A percentile compares a stretch with the other conserved stretches of the same genome.
phyloP scores from a whole-genome alignment of 2,797 vertebrate genomes.

The Anolis apletophallus region DNA sequence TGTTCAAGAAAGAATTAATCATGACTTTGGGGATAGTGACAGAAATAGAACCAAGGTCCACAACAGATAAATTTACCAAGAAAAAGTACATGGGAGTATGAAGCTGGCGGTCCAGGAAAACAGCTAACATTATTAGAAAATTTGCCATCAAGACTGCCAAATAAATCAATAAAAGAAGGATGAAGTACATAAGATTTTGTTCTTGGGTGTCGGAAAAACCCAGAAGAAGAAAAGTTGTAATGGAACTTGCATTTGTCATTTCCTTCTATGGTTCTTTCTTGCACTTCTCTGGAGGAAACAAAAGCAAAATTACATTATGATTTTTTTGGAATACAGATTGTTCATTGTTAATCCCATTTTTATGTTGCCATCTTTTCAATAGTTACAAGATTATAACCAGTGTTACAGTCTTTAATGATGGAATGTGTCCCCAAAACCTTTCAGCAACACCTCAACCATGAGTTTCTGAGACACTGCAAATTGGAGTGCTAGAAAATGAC shows the following conservation, averaged over 20 bases:
- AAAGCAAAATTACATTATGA: background rate
- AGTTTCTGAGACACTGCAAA: too few species aligned
- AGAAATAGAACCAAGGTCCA: conserved; percentile 34
- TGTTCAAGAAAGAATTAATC: conserved; percentile 4
- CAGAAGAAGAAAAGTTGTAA: conserved; percentile 28
- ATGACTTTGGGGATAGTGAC: conserved; percentile 32
- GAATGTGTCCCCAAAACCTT: too few species aligned
- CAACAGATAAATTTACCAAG: conserved; percentile 30
- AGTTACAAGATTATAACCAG: too few species aligned
- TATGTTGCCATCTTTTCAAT: too few species aligned
- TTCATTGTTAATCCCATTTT: too few species aligned
- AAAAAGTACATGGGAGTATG: conserved; percentile 43
- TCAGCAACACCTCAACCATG: too few species aligned
- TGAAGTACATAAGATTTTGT: conserved; percentile 3
- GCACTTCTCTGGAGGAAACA: background rate
- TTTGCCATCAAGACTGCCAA: conserved; percentile 24
- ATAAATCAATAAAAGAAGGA: conserved; percentile 22
- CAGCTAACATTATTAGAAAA: conserved; percentile 24
- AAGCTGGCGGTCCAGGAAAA: background rate
- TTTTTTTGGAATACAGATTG: background rate
- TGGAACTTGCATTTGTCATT: conserved; percentile 5
- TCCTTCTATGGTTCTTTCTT: background rate
- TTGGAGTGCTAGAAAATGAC: too few species aligned
- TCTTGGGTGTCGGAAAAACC: conserved; percentile 18
- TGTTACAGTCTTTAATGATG: too few species aligned